Percentiles rank a stretch among this genome's conserved stretches.
Conservation (phyloP, 2,888 invertebrate genomes). For the Panzeria rudis region DNA sequence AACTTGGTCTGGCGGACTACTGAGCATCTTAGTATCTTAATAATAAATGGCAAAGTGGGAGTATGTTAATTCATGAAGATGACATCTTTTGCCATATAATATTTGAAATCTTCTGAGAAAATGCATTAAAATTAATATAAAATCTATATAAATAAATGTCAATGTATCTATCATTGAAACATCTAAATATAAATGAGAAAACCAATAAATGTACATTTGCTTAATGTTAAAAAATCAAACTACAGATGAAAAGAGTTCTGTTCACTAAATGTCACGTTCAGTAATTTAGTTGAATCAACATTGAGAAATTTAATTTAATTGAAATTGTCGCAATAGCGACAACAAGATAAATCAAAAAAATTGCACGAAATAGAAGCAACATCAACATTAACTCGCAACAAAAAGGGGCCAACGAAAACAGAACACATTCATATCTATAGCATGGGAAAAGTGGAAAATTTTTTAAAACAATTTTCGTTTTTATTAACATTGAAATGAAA, state of each 20-base stretch:
- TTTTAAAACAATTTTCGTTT: background rate
- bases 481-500: slow-evolving; percentile 40
- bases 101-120: background rate
- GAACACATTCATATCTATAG: background rate
- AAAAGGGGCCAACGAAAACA: background rate
- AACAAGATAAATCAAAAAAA: background rate
- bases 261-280: slow-evolving; percentile 69
- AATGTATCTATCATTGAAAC: background rate
- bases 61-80: too few relatives aligned
- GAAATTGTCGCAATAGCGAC: slow-evolving; percentile 46
- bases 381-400: background rate
- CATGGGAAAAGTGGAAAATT: slow-evolving; percentile 1
- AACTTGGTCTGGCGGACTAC: too few relatives aligned
- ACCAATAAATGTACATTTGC: slow-evolving; percentile 41
- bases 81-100: background rate
- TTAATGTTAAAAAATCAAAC: slow-evolving; percentile 6
- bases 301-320: slow-evolving; percentile 67
- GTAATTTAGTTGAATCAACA: slow-evolving; percentile 70
- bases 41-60: too few relatives aligned
- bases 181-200: background rate
- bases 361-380: background rate
- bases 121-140: background rate
- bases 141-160: background rate
- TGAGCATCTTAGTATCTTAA: too few relatives aligned
- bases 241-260: background rate